phyloP scores from a whole-genome alignment of 2,113 vertebrate species.

The Eolophus roseicapilla region DNA sequence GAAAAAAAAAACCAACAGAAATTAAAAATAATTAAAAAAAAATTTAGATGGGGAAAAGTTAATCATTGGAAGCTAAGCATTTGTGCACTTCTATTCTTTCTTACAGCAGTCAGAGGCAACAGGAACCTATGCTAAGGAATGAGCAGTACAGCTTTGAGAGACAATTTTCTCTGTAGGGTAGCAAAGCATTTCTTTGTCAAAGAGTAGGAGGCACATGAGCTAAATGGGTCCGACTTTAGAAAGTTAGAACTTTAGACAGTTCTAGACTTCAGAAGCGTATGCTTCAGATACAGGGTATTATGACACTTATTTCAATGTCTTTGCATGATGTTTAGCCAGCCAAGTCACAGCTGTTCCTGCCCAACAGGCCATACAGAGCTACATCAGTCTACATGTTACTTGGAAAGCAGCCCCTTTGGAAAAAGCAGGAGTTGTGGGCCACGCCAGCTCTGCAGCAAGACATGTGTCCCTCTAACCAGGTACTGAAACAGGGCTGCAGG shows the following conservation, averaged over 20 bases:
- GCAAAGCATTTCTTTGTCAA: slow-evolving; percentile 11
- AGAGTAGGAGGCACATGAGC: neutral
- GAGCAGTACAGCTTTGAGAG: slow-evolving; percentile 27
- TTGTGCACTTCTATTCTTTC: slow-evolving; percentile 81
- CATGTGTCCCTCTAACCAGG: neutral
- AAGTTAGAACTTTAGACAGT: neutral
- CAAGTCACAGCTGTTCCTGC: neutral
- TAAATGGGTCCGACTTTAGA: neutral
- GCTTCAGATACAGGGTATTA: neutral
- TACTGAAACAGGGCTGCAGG: neutral
- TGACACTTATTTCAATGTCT: neutral
- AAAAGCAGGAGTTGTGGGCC: neutral
- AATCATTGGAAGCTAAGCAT: slow-evolving; percentile 82
- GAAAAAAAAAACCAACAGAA: neutral
- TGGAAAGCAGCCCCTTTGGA: neutral
- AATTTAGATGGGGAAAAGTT: slow-evolving; percentile 78
- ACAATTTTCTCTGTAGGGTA: slow-evolving; percentile 23
- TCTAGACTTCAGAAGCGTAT: neutral
- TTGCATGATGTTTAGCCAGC: neutral
- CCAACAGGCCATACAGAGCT: neutral
- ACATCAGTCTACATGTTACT: neutral
- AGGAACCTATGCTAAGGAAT: slow-evolving; percentile 64
- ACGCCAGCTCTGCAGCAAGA: neutral
- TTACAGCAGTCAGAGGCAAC: slow-evolving; percentile 80
- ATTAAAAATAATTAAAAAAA: slow-evolving; percentile 53